Base-by-base conservation (phyloP, 2,888 invertebrate genomes). In the Slavum lentiscoides region DNA sequence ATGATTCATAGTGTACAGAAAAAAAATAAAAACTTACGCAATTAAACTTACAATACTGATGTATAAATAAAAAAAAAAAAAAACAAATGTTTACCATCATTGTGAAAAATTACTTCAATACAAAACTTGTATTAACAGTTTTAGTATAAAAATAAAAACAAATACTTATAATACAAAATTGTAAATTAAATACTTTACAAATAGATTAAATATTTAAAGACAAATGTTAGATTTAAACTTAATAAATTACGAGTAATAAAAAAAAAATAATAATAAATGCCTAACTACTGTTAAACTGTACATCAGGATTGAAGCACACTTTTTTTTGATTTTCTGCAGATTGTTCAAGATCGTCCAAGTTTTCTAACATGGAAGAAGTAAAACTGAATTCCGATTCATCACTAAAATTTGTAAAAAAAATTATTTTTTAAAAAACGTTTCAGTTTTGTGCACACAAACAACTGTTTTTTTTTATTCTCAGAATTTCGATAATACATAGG, bases 311-410 rank as follows among this genome's bases (percentile, higher is more conserved):
- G 7, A 80, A 80, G 37, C 80, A 72, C 11, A 80, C 72, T 80
- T 58, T 80, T 66, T 30, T 80, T 6, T 64, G 64, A 64, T 70
- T 64, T 23, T 80, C 80, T 17, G 13, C 70, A 3, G 11, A 11
- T 30, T 30, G 74, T 66, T 67, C 74, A 39, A 55, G 30, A 30
- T 30, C 80, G 17, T 80, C 64, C 43, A 80, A 80, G 21, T 80
- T 80, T 64, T 80, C 80, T 23, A 80, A 66, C 72, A 80, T 80
- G 13, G 80, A 80, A 43, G 80, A 80, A n/a, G 80, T 80, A 43
- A 80, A 80, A 80, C 80, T 80, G 37, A 80, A 80, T 9, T 80
- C 80, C 1, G 80, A 80, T 72, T 64, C 70, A 23, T 72, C 80
- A n/a, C 80, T 70, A 43, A 3, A 61, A 76, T 59, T 55, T 0